phyloP scores from a whole-genome alignment of 2,113 vertebrate species.

The Eptatretus burgeri region DNA sequence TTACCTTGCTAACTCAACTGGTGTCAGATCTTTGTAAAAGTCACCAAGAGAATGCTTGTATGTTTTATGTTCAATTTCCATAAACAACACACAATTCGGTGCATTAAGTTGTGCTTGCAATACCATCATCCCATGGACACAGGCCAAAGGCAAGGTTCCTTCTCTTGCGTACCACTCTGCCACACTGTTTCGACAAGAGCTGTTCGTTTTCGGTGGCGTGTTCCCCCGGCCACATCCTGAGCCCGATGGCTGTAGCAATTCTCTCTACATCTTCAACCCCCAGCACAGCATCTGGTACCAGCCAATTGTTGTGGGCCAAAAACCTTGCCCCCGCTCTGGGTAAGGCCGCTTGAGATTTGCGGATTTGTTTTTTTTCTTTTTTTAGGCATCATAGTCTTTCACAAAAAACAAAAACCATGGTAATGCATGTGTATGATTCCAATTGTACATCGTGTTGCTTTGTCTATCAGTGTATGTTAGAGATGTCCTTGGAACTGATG shows the following conservation, averaged over 20 bases:
- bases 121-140: slow-evolving; percentile 4
- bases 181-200: slow-evolving; percentile 35
- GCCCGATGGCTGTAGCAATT: slow-evolving; percentile 27
- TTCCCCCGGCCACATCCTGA: slow-evolving; percentile 14
- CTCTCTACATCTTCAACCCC: slow-evolving; percentile 45
- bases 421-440: too few relatives aligned
- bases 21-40: background rate
- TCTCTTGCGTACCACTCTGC: slow-evolving; percentile 33
- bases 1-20: background rate
- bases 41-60: background rate
- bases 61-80: too few relatives aligned
- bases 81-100: background rate
- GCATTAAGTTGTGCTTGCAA: background rate
- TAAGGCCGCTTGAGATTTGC: slow-evolving; percentile 14
- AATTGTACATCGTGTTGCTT: too few relatives aligned
- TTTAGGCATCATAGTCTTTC: too few relatives aligned
- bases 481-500: too few relatives aligned
- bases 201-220: slow-evolving; percentile 47
- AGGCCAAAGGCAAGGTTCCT: slow-evolving; percentile 41
- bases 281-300: slow-evolving; percentile 61
- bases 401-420: too few relatives aligned
- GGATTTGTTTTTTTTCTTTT: too few relatives aligned
- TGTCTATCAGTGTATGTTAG: too few relatives aligned
- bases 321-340: slow-evolving; percentile 40
- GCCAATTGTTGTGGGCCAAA: slow-evolving; percentile 46